These are phyloP conservation scores for Anser brachyrhynchus DNA, from an alignment of 2,113 vertebrate species.

Conservation along the genomic window DNA sequence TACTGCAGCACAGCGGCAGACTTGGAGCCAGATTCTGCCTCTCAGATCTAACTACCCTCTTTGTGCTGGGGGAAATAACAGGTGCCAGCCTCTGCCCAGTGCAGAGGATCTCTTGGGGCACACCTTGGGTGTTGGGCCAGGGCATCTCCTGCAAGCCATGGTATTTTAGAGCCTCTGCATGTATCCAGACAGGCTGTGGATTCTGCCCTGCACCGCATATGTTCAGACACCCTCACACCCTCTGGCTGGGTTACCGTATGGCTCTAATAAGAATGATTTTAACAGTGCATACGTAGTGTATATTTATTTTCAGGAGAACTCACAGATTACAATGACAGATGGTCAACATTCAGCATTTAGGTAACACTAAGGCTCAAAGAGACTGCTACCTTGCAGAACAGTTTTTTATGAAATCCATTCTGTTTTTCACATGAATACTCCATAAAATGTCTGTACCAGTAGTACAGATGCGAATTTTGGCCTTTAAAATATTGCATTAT, in stretches of 20 bases:
- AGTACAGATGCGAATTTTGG: neutral
- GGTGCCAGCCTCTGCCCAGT: neutral
- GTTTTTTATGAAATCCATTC: constrained; percentile 26
- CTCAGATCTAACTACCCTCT: neutral
- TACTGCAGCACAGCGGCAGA: neutral
- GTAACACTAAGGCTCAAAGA: constrained; percentile 31
- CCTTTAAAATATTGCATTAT: neutral
- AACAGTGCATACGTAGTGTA: neutral
- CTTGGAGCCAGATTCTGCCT: neutral
- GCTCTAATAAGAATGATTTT: neutral
- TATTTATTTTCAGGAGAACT: constrained; percentile 43
- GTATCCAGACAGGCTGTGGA: neutral
- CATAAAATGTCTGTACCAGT: constrained; percentile 7
- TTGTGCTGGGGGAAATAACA: neutral
- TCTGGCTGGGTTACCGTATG: neutral
- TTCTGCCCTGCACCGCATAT: neutral
- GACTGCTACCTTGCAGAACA: constrained; percentile 28
- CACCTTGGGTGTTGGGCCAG: neutral
- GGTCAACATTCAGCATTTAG: constrained; percentile 59
- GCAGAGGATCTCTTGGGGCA: neutral
- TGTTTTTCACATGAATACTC: constrained; percentile 49
- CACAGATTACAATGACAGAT: constrained; percentile 50
- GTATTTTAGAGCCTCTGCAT: neutral
- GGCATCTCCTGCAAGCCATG: neutral
- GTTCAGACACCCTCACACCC: neutral